Percentiles rank a stretch among this genome's conserved stretches.
These are phyloP conservation scores for Ecdyonurus torrentis DNA, from an alignment of 2,888 invertebrate genomes.

Conservation along the genomic window DNA sequence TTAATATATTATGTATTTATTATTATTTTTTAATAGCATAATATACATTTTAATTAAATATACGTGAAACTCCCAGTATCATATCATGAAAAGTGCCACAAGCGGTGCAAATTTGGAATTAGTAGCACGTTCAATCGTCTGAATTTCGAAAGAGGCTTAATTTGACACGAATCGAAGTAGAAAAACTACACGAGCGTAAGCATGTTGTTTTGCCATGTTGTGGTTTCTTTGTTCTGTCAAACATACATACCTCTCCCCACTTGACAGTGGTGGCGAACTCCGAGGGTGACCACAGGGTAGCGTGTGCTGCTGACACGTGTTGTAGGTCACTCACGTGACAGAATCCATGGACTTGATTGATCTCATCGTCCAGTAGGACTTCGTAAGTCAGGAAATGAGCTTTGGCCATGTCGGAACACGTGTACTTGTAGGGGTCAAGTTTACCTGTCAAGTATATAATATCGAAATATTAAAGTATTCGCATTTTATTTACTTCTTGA, in stretches of 20 bases:
- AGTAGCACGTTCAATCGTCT: too few species aligned
- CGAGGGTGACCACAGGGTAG: conserved; percentile 59
- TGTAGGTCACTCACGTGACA: conserved; percentile 62
- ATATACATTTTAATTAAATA: too few species aligned
- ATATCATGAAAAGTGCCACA: too few species aligned
- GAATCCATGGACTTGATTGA: conserved; percentile 59
- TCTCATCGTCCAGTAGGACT: conserved; percentile 63
- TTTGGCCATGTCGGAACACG: conserved; percentile 60
- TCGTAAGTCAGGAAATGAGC: conserved; percentile 62
- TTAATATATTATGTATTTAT: too few species aligned
- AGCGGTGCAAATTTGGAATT: background rate
- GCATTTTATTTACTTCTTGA: background rate
- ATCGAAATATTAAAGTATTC: background rate
- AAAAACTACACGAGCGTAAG: too few species aligned
- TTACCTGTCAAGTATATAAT: conserved; percentile 50
- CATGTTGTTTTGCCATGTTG: too few species aligned
- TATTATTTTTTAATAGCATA: too few species aligned
- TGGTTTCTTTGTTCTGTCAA: too few species aligned
- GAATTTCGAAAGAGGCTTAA: too few species aligned
- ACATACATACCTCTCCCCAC: conserved; percentile 56
- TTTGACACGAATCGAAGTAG: too few species aligned
- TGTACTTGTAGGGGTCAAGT: conserved; percentile 60
- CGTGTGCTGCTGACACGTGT: conserved; percentile 54
- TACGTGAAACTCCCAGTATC: too few species aligned
- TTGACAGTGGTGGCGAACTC: conserved; percentile 36